Conservation (phyloP, 2,888 invertebrate species). For the Amblyjoppa proteus region DNA sequence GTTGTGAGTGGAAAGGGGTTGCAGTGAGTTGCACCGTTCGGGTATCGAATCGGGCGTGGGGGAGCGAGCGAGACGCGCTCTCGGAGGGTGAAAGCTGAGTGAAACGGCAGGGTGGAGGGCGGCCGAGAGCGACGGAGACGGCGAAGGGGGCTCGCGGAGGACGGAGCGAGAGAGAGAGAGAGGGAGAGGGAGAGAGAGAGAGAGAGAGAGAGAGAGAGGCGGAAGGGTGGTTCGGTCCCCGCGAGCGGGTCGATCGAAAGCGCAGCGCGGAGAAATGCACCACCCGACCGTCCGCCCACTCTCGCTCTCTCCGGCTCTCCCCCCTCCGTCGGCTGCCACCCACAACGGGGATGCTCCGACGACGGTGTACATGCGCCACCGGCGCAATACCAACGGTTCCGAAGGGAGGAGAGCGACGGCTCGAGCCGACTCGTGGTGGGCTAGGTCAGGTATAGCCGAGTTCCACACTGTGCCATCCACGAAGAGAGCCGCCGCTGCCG, state of each 20-base stretch:
- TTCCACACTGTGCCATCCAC: slow-evolving; percentile 84
- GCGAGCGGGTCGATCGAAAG: slow-evolving; percentile 84
- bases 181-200: slow-evolving; percentile 15
- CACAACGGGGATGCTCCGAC: slow-evolving; percentile 14
- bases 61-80: slow-evolving; percentile 40
- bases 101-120: slow-evolving; percentile 36
- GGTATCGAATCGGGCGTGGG: slow-evolving; percentile 53
- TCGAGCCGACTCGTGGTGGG: slow-evolving; percentile 84
- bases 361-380: slow-evolving; percentile 65
- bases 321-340: neutral
- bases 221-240: slow-evolving; percentile 70
- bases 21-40: slow-evolving; percentile 26
- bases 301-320: neutral
- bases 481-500: slow-evolving; percentile 73
- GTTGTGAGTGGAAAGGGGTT: slow-evolving; percentile 26
- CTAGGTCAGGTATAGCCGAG: slow-evolving; percentile 85
- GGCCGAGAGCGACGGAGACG: slow-evolving; percentile 25
- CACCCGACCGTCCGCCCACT: slow-evolving; percentile 75
- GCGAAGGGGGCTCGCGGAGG: slow-evolving; percentile 1
- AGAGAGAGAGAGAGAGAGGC: slow-evolving; percentile 26
- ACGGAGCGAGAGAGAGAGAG: neutral
- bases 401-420: slow-evolving; percentile 60
- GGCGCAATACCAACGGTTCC: slow-evolving; percentile 79
- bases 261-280: slow-evolving; percentile 84
- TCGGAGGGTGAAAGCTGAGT: slow-evolving; percentile 44